Percentiles rank a stretch among this genome's conserved stretches.
phyloP scores from a whole-genome alignment of 2,113 vertebrate species.

The Marmota flaviventris region DNA sequence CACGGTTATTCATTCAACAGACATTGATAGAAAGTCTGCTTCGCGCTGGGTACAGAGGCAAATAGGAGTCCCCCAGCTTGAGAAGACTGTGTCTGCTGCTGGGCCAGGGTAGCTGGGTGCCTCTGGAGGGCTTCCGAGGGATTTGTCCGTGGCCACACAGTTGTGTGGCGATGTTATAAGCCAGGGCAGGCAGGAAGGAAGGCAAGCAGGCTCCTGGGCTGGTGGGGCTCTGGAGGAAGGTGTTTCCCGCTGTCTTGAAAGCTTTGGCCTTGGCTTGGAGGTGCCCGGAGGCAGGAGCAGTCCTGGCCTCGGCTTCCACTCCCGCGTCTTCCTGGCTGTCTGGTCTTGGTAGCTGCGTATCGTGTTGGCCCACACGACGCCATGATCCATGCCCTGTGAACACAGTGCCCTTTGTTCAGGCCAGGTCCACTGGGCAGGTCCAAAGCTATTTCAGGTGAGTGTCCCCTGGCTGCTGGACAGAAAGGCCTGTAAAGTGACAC shows the following conservation, averaged over 20 bases:
- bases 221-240: background rate
- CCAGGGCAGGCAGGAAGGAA: background rate
- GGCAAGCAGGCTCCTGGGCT: rapidly evolving
- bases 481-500: background rate
- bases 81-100: rapidly evolving
- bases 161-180: rapidly evolving
- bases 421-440: background rate
- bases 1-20: background rate
- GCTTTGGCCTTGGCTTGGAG: background rate
- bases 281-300: rapidly evolving
- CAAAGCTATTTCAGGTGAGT: constrained; percentile 31
- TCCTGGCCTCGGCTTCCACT: too few relatives aligned
- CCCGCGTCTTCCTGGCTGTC: background rate
- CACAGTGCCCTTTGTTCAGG: background rate
- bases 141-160: too few relatives aligned
- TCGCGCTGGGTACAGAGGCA: background rate
- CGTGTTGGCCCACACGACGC: rapidly evolving
- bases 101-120: rapidly evolving
- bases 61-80: rapidly evolving
- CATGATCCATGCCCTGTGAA: background rate
- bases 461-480: background rate
- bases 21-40: background rate
- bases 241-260: background rate
- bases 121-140: background rate
- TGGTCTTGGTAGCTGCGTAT: too few relatives aligned